Percentiles rank a stretch among this genome's conserved stretches.
These are phyloP conservation scores for Scaptomyza caliginosa DNA, from an alignment of 2,888 invertebrate genomes.

Conservation along the genomic window DNA sequence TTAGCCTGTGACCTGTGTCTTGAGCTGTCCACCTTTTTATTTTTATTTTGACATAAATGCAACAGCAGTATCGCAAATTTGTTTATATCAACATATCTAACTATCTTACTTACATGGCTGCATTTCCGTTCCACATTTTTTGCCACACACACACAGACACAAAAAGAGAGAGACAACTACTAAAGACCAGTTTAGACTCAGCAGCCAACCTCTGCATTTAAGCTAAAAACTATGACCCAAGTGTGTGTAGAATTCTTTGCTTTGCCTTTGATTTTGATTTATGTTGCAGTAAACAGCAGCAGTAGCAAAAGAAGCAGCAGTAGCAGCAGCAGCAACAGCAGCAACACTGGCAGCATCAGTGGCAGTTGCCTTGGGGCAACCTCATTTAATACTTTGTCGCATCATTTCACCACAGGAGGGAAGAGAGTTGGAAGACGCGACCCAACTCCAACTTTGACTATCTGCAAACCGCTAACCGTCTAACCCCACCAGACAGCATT, in stretches of 20 bases:
- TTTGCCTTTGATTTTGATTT: slow-evolving; percentile 74
- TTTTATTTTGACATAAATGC: slow-evolving; percentile 5
- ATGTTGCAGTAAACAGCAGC: slow-evolving; percentile 69
- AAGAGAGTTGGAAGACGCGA: slow-evolving; percentile 1
- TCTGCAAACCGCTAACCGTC: slow-evolving; percentile 27
- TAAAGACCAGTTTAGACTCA: background rate
- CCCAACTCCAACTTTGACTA: slow-evolving; percentile 22
- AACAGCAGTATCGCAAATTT: slow-evolving; percentile 51
- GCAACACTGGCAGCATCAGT: slow-evolving; percentile 33
- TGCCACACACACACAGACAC: slow-evolving; percentile 14
- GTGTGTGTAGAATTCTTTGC: slow-evolving; percentile 51
- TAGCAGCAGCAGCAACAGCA: slow-evolving; percentile 57
- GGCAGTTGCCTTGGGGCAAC: slow-evolving; percentile 52
- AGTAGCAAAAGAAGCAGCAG: slow-evolving; percentile 43
- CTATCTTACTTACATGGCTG: slow-evolving; percentile 63
- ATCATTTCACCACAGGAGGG: slow-evolving; percentile 64
- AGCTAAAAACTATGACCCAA: slow-evolving; percentile 25
- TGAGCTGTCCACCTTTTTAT: slow-evolving; percentile 37
- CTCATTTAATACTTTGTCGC: slow-evolving; percentile 77
- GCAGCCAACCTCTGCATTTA: background rate
- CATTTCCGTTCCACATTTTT: slow-evolving; percentile 45
- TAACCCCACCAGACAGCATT: slow-evolving; percentile 48
- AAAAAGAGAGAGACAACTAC: too few relatives aligned
- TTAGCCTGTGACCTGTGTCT: slow-evolving; percentile 31
- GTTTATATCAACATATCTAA: slow-evolving; percentile 64